Percentiles rank a stretch among this genome's conserved stretches.
phyloP scores from a whole-genome alignment of 2,797 vertebrate genomes.

The Cottoperca gobio region DNA sequence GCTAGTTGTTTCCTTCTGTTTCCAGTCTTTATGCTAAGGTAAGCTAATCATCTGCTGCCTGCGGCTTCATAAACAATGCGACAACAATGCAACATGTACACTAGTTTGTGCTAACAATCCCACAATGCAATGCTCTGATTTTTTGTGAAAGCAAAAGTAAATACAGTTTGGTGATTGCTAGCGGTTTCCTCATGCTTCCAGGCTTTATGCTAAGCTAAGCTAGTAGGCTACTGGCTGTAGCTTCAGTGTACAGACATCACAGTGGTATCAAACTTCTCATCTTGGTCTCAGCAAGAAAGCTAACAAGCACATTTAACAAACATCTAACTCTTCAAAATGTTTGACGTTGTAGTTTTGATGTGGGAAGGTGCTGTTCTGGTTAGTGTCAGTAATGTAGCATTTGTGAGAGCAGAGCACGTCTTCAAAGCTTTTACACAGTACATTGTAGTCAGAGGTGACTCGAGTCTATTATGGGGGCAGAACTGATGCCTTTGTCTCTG shows the following conservation, averaged over 20 bases:
- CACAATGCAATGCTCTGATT: background rate
- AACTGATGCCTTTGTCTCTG: slow-evolving; percentile 46
- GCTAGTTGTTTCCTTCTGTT: background rate
- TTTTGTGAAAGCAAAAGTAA: background rate
- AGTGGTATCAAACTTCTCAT: background rate
- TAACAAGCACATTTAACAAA: background rate
- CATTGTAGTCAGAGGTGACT: slow-evolving; percentile 43
- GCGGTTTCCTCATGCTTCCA: background rate
- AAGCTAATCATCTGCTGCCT: background rate
- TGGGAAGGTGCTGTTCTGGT: slow-evolving; percentile 29
- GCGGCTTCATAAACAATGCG: background rate
- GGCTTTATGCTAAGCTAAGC: background rate
- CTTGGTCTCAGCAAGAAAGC: background rate
- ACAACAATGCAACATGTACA: background rate
- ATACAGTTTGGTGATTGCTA: background rate
- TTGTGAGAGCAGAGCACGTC: slow-evolving; percentile 32
- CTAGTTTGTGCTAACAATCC: background rate
- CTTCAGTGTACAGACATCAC: background rate
- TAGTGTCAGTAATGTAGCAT: background rate
- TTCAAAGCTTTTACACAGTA: slow-evolving; percentile 31
- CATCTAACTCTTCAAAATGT: background rate
- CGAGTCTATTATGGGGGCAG: slow-evolving; percentile 46
- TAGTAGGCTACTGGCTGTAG: background rate
- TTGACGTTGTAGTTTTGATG: slow-evolving; percentile 9
- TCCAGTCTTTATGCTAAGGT: background rate